phyloP scores from a whole-genome alignment of 1,140 invertebrate genomes.

The Halictus rubicundus region DNA sequence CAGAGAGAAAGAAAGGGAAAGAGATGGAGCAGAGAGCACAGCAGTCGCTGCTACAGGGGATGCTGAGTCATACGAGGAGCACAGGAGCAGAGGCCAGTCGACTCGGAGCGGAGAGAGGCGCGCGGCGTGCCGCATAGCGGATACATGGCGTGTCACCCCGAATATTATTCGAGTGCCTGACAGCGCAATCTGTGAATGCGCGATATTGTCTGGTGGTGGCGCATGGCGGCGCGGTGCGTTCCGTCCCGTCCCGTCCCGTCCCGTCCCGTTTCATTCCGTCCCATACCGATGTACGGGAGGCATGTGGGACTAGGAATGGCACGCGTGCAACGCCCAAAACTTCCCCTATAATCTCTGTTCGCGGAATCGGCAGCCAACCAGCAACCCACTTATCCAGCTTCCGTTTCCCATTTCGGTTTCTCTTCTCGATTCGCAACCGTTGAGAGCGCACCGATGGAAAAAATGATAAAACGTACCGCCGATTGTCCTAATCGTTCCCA shows the following conservation, averaged over 20 bases:
- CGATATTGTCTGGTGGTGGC: conserved; percentile 69
- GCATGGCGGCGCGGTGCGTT: conserved; percentile 9
- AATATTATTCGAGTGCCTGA: conserved; percentile 77
- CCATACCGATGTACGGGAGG: conserved; percentile 32
- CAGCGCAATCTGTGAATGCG: conserved; percentile 78
- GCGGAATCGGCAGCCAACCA: background rate
- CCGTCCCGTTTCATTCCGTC: too few species aligned
- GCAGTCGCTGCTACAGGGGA: conserved; percentile 59
- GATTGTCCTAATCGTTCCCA: too few species aligned
- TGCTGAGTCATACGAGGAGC: conserved; percentile 72
- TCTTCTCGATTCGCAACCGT: background rate
- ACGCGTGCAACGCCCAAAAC: conserved; percentile 40
- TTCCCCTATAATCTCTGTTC: background rate
- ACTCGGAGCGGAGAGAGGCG: too few species aligned
- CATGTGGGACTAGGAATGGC: conserved; percentile 71
- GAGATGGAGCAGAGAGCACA: background rate
- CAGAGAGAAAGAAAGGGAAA: too few species aligned
- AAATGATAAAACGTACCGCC: too few species aligned
- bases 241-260: conserved; percentile 8
- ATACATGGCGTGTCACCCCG: conserved; percentile 73
- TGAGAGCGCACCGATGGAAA: too few species aligned
- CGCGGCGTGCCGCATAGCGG: conserved; percentile 53
- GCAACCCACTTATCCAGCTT: background rate
- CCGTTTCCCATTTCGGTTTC: background rate
- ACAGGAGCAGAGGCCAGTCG: too few species aligned